These are phyloP conservation scores for Ageneiosus marmoratus DNA, from an alignment of 2,113 vertebrate genomes.

Conservation along the genomic window DNA sequence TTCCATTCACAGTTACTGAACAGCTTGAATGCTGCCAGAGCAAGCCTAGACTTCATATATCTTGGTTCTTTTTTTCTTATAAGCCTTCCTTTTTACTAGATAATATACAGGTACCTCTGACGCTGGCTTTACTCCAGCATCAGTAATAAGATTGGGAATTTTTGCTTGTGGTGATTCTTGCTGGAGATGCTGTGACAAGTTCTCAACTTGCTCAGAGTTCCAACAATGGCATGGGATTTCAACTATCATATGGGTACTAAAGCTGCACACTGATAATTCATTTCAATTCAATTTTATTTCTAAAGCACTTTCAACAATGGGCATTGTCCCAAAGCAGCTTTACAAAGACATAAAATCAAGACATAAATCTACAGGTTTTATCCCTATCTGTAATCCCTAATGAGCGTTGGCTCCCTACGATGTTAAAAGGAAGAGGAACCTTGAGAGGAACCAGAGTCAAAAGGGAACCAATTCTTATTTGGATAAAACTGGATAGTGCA, in stretches of 20 bases:
- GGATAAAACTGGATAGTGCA: too few relatives aligned
- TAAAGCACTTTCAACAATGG: too few relatives aligned
- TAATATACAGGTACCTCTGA: slow-evolving; percentile 41
- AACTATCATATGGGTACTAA: too few relatives aligned
- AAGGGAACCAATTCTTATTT: too few relatives aligned
- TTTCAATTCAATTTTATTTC: too few relatives aligned
- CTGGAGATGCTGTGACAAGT: slow-evolving; percentile 42
- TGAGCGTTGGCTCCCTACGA: too few relatives aligned
- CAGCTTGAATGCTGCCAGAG: neutral
- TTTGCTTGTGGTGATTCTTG: slow-evolving; percentile 48
- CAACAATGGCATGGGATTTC: neutral
- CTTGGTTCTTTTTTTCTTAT: slow-evolving; percentile 9
- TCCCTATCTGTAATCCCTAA: too few relatives aligned
- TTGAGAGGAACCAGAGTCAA: too few relatives aligned
- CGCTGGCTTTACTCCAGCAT: slow-evolving; percentile 51
- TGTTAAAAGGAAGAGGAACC: too few relatives aligned
- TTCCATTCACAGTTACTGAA: neutral
- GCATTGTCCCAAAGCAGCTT: too few relatives aligned
- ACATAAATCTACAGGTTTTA: too few relatives aligned
- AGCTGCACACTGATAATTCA: neutral
- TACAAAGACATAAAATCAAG: too few relatives aligned
- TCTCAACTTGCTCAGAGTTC: neutral
- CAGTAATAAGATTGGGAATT: slow-evolving; percentile 55
- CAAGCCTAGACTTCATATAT: neutral
- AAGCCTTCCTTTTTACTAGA: slow-evolving; percentile 21